A percentile compares a stretch with the other conserved stretches of the same genome.
These are phyloP conservation scores for Aleiodes leptofemur DNA, from an alignment of 2,888 invertebrate genomes.

Conservation along the genomic window DNA sequence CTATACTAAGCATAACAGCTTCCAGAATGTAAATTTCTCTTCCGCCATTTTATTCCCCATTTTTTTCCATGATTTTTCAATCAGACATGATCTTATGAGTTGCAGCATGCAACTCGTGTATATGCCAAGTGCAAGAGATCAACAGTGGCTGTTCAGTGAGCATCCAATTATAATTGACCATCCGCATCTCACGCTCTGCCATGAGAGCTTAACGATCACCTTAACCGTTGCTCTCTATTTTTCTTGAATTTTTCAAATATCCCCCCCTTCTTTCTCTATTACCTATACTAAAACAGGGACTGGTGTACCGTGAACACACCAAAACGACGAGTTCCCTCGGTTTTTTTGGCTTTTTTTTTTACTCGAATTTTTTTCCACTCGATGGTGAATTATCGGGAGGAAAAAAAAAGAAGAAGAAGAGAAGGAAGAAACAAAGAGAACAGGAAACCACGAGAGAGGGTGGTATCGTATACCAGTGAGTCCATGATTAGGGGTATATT, in stretches of 20 bases:
- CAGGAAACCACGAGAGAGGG: slow-evolving; percentile 18
- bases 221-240: slow-evolving; percentile 65
- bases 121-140: slow-evolving; percentile 64
- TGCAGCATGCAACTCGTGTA: slow-evolving; percentile 27
- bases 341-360: too few species aligned
- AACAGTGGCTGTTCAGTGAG: slow-evolving; percentile 68
- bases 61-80: not conserved
- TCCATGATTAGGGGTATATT: slow-evolving; percentile 70
- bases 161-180: slow-evolving; percentile 68
- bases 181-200: slow-evolving; percentile 67
- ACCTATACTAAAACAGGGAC: too few species aligned
- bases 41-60: not conserved
- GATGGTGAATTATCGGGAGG: slow-evolving; percentile 14
- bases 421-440: not conserved
- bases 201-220: slow-evolving; percentile 73
- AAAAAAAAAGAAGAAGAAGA: not conserved
- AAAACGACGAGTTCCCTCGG: too few species aligned
- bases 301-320: too few species aligned
- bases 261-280: not conserved
- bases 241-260: slow-evolving; percentile 58
- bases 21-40: not conserved
- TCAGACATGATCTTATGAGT: slow-evolving; percentile 11
- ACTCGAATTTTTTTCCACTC: not conserved
- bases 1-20: slow-evolving; percentile 5
- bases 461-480: slow-evolving; percentile 54